phyloP scores from a whole-genome alignment of 2,797 vertebrate species.

The Cirrhinus molitorella region DNA sequence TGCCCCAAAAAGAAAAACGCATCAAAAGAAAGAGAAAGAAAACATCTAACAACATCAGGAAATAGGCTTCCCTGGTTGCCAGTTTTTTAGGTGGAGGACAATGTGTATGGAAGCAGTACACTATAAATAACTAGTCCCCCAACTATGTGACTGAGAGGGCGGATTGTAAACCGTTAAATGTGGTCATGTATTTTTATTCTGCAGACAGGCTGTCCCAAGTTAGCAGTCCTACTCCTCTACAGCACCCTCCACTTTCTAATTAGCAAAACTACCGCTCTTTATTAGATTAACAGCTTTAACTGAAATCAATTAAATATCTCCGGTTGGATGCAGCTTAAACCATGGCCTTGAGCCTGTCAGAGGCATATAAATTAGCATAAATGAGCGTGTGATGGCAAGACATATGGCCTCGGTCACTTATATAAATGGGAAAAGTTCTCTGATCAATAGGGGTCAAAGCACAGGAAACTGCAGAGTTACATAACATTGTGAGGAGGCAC shows the following conservation, averaged over 20 bases:
- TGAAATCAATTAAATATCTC: slow-evolving; percentile 46
- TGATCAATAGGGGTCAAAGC: slow-evolving; percentile 66
- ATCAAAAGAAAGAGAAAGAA: slow-evolving; percentile 44
- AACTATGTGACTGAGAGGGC: slow-evolving; percentile 64
- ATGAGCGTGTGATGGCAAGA: background rate
- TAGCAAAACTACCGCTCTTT: slow-evolving; percentile 25
- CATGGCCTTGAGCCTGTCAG: slow-evolving; percentile 55
- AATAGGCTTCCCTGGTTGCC: slow-evolving; percentile 53
- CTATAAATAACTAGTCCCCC: slow-evolving; percentile 73
- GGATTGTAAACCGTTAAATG: slow-evolving; percentile 41
- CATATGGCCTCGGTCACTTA: slow-evolving; percentile 5
- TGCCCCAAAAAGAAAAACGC: slow-evolving; percentile 13
- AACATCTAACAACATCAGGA: slow-evolving; percentile 65
- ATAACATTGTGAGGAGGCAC: slow-evolving; percentile 15
- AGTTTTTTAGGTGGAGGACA: slow-evolving; percentile 63
- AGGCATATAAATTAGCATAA: slow-evolving; percentile 33
- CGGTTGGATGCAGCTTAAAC: slow-evolving; percentile 56
- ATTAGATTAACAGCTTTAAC: slow-evolving; percentile 22
- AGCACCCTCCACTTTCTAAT: slow-evolving; percentile 34
- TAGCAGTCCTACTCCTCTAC: slow-evolving; percentile 37
- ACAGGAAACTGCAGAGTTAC: slow-evolving; percentile 4
- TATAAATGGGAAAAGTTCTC: slow-evolving; percentile 40
- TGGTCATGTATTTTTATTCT: slow-evolving; percentile 30
- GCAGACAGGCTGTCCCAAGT: background rate
- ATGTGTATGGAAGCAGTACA: slow-evolving; percentile 60